Evolutionary conservation across 2,797 vertebrate species (phyloP).

Genomic region (Hippoglossus hippoglossus): DNA sequence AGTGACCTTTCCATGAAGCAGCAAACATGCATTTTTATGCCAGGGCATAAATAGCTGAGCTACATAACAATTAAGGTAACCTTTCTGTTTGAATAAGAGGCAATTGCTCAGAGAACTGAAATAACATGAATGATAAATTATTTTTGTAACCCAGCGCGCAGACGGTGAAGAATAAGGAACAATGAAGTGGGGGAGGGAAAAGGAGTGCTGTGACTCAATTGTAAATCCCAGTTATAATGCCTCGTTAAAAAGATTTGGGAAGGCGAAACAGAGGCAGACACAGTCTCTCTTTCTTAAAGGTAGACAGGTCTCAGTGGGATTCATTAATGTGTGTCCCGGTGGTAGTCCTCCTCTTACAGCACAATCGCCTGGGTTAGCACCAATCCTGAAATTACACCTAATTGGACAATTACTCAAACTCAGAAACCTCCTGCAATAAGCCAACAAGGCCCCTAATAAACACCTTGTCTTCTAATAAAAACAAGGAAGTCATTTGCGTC

Average conservation of each 20-base stretch:
- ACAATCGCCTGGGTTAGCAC: constrained; percentile 93
- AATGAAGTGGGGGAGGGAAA: constrained; percentile 76
- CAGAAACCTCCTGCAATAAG: constrained; percentile 97
- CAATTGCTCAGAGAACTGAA: constrained; percentile 85
- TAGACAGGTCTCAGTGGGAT: constrained; percentile 95
- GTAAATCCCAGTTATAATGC: constrained; percentile 87
- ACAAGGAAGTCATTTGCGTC: constrained; percentile 97
- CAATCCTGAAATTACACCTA: constrained; percentile 99
- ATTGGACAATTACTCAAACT: constrained; percentile 99
- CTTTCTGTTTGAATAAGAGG: constrained; percentile 88
- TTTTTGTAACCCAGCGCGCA: constrained; percentile 82
- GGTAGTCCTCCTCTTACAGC: constrained; percentile 91
- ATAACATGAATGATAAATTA: constrained; percentile 88
- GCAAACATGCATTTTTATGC: constrained; percentile 85
- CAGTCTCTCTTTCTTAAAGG: constrained; percentile 87
- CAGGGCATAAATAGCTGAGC: constrained; percentile 86
- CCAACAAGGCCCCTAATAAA: constrained; percentile 98
- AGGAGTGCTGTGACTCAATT: constrained; percentile 79
- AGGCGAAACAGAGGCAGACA: constrained; percentile 93
- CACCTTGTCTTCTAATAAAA: constrained; percentile 99
- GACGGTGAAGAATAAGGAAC: constrained; percentile 78
- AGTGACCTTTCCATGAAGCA: constrained; percentile 85
- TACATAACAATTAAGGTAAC: constrained; percentile 88
- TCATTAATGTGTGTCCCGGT: constrained; percentile 96
- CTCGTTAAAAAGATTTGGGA: constrained; percentile 91